Conservation (phyloP, 2,888 invertebrate genomes). For the Arge pagana region DNA sequence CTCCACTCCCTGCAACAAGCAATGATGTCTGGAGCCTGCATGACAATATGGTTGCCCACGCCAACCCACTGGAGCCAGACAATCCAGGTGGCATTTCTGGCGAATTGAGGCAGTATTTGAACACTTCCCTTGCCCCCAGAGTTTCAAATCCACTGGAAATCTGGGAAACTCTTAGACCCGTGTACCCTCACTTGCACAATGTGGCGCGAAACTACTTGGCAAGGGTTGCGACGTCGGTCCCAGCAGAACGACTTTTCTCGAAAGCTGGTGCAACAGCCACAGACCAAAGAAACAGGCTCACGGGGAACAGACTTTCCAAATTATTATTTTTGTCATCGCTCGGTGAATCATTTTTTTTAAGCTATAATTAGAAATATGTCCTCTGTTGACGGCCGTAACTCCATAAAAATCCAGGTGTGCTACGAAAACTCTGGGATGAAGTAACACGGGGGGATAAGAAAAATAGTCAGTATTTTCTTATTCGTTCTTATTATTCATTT, state of each 20-base stretch:
- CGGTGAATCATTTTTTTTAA: too few species aligned
- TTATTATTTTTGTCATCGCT: background rate
- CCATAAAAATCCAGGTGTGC: too few species aligned
- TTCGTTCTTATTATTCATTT: too few species aligned
- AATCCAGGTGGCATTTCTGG: background rate
- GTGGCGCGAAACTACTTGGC: constrained; percentile 1
- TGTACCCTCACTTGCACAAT: background rate
- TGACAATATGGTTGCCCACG: background rate
- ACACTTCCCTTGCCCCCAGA: background rate
- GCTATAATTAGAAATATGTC: too few species aligned
- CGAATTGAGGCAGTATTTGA: background rate
- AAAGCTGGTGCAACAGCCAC: background rate
- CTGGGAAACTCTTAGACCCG: constrained; percentile 4
- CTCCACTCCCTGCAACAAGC: background rate
- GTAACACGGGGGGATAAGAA: too few species aligned
- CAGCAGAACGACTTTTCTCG: constrained; percentile 7
- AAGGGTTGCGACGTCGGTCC: constrained; percentile 3
- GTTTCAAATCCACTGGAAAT: background rate
- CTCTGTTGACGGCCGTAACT: too few species aligned
- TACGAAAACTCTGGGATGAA: too few species aligned
- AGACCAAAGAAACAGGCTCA: background rate
- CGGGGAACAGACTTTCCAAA: background rate
- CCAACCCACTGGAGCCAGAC: background rate
- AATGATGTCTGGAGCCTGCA: background rate
- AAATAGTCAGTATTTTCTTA: too few species aligned